Evolutionary conservation across 2,888 invertebrate genomes (phyloP).

Genomic region (Prenolepis imparis): DNA sequence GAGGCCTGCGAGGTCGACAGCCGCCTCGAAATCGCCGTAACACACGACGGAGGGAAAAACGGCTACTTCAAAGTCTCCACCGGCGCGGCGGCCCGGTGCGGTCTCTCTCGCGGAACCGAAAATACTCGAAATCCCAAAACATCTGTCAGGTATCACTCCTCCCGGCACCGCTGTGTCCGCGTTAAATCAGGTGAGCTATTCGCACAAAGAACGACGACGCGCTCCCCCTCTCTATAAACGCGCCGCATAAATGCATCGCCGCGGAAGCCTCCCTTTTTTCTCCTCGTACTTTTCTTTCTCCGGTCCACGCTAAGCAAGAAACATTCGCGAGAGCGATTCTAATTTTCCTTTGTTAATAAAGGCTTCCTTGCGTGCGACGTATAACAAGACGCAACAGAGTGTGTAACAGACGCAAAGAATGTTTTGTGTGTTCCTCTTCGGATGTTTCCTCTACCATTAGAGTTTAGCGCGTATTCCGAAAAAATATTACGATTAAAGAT

Average conservation of each 20-base stretch:
- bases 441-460: neutral
- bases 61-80: slow-evolving; percentile 81
- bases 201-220: slow-evolving; percentile 73
- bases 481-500: neutral
- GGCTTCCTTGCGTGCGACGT: neutral
- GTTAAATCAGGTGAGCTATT: slow-evolving; percentile 85
- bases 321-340: slow-evolving; percentile 14
- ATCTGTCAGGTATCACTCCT: slow-evolving; percentile 85
- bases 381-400: slow-evolving; percentile 10
- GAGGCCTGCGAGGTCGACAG: slow-evolving; percentile 27
- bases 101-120: slow-evolving; percentile 79
- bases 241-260: slow-evolving; percentile 57
- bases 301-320: neutral
- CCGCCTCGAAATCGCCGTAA: slow-evolving; percentile 1
- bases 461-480: neutral
- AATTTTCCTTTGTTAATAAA: slow-evolving; percentile 36
- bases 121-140: slow-evolving; percentile 80
- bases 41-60: slow-evolving; percentile 54
- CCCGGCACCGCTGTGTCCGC: slow-evolving; percentile 76
- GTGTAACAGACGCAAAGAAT: neutral
- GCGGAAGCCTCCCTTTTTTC: slow-evolving; percentile 60
- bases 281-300: slow-evolving; percentile 2
- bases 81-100: slow-evolving; percentile 71
- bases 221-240: slow-evolving; percentile 14
- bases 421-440: neutral